phyloP scores from a whole-genome alignment of 2,113 vertebrate species.

The Phalacrocorax brasilianus region DNA sequence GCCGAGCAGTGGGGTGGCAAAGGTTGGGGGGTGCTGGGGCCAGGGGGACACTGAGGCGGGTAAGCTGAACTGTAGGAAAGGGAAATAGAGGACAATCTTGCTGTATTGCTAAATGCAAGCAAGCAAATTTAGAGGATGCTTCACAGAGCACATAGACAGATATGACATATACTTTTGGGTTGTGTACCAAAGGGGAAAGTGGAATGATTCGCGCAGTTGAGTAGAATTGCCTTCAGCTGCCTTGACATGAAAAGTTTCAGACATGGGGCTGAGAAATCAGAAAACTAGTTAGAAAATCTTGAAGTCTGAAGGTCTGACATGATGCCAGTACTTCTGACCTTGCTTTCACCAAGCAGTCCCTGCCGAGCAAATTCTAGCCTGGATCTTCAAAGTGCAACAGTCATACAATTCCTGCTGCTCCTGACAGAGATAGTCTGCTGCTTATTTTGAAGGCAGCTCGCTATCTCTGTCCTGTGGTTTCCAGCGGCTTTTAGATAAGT shows the following conservation, averaged over 20 bases:
- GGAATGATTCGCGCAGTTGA: background rate
- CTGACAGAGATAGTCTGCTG: background rate
- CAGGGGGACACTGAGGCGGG: accelerated
- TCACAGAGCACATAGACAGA: background rate
- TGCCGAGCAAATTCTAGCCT: slow-evolving; percentile 10
- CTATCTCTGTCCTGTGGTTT: background rate
- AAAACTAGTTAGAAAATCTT: background rate
- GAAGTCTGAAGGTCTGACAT: background rate
- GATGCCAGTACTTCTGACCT: background rate
- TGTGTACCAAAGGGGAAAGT: background rate
- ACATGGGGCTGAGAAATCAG: background rate
- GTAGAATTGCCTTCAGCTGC: background rate
- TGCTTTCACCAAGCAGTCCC: background rate
- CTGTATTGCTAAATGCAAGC: background rate
- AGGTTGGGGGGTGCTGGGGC: background rate
- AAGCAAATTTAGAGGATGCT: background rate
- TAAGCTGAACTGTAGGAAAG: background rate
- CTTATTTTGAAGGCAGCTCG: background rate
- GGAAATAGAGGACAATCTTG: background rate
- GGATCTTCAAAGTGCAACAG: background rate
- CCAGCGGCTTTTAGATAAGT: background rate
- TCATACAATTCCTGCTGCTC: background rate
- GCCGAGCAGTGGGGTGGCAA: background rate
- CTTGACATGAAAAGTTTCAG: background rate
- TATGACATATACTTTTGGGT: background rate